Percentiles rank a stretch among this genome's conserved stretches.
These are phyloP conservation scores for Mimas tiliae DNA, from an alignment of 2,888 invertebrate species.

Conservation along the genomic window DNA sequence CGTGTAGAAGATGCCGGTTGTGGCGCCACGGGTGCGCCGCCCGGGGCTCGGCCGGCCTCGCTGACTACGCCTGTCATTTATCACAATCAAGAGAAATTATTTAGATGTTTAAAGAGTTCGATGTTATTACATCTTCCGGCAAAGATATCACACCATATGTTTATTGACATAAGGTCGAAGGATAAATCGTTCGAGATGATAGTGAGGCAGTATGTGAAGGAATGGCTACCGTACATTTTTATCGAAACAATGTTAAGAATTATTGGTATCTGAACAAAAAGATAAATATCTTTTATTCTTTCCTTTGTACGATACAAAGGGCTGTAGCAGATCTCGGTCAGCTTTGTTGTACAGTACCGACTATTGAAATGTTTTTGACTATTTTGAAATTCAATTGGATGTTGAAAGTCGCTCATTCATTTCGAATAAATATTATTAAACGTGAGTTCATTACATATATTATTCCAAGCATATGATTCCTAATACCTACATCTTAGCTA, in stretches of 20 bases:
- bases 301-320: slow-evolving; percentile 11
- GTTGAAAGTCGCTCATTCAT: neutral
- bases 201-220: slow-evolving; percentile 46
- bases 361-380: neutral
- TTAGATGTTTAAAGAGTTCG: slow-evolving; percentile 75
- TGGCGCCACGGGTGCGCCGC: slow-evolving; percentile 68
- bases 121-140: slow-evolving; percentile 68
- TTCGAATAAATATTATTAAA: neutral
- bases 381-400: neutral
- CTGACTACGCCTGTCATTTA: slow-evolving; percentile 72
- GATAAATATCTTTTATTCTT: slow-evolving; percentile 20
- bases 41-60: slow-evolving; percentile 38
- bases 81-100: slow-evolving; percentile 82
- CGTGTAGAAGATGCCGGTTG: slow-evolving; percentile 36
- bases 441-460: too few relatives aligned
- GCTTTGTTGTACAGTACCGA: neutral
- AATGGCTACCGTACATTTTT: slow-evolving; percentile 46
- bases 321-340: neutral
- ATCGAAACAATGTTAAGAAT: slow-evolving; percentile 4
- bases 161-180: slow-evolving; percentile 51
- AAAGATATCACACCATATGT: slow-evolving; percentile 55
- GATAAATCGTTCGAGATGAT: slow-evolving; percentile 42
- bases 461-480: neutral
- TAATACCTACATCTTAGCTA: too few relatives aligned
- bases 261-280: slow-evolving; percentile 1